phyloP scores from a whole-genome alignment of 2,888 invertebrate genomes.

The Copidosoma aretas region DNA sequence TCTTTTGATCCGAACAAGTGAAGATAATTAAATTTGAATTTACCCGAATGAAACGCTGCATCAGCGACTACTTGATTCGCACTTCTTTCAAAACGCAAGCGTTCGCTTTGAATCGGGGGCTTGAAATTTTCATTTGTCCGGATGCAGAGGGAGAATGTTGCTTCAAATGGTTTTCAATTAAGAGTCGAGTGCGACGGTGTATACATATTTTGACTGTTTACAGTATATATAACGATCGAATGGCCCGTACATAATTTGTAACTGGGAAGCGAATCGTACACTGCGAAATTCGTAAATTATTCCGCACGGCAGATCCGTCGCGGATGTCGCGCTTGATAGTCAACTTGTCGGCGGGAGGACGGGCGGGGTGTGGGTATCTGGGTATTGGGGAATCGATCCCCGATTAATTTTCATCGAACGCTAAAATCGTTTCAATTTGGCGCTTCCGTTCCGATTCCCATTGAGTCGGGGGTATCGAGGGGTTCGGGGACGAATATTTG shows the following conservation, averaged over 20 bases:
- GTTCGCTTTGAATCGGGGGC: no score
- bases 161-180: neutral
- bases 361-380: neutral
- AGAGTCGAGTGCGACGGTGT: no score
- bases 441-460: slow-evolving; percentile 13
- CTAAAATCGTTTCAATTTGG: slow-evolving; percentile 15
- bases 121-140: no score
- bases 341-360: slow-evolving; percentile 20
- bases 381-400: neutral
- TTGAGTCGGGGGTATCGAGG: neutral
- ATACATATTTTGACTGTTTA: neutral
- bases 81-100: no score
- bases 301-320: neutral
- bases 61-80: no score
- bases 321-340: slow-evolving; percentile 14
- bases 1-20: no score
- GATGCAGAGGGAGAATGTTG: neutral
- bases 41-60: no score
- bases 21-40: no score
- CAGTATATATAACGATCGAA: neutral
- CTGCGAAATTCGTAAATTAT: slow-evolving; percentile 8
- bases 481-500: neutral
- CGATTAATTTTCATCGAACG: slow-evolving; percentile 25
- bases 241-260: neutral
- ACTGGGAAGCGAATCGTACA: neutral